phyloP scores from a whole-genome alignment of 2,888 invertebrate species.

The Baronia brevicornis region DNA sequence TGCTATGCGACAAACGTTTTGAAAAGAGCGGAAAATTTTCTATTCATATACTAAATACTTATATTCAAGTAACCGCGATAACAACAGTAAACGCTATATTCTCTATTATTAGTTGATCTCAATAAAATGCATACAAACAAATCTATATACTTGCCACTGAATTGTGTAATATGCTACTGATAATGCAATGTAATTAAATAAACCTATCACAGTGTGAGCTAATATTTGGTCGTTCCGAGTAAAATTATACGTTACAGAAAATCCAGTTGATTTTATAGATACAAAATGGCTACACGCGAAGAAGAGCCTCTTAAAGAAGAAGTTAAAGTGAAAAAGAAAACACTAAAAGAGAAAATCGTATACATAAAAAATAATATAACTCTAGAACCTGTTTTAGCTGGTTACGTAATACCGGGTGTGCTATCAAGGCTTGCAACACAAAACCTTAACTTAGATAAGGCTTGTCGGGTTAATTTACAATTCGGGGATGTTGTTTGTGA shows the following conservation, averaged over 20 bases:
- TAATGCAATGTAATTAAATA: constrained; percentile 18
- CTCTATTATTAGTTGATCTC: no score
- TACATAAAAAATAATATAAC: constrained; percentile 76
- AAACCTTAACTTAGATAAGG: constrained; percentile 89
- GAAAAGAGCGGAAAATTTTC: no score
- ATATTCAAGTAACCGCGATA: no score
- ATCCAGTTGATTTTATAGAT: constrained; percentile 8
- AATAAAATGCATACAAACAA: no score
- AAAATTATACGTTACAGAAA: constrained; percentile 6
- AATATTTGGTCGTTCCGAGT: constrained; percentile 17
- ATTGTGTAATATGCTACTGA: constrained; percentile 11
- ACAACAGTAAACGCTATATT: no score
- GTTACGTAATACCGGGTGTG: constrained; percentile 77
- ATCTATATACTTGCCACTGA: constrained; percentile 10
- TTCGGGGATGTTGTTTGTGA: constrained; percentile 82
- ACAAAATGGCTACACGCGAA: constrained; percentile 40
- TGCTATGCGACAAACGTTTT: no score
- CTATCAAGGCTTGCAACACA: constrained; percentile 85
- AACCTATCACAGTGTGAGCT: constrained; percentile 12
- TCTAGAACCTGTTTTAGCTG: constrained; percentile 78
- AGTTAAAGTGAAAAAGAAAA: constrained; percentile 36
- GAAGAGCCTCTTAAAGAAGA: constrained; percentile 41
- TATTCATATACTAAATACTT: no score
- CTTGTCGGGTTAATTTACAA: constrained; percentile 85
- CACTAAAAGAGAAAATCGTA: constrained; percentile 55